Percentiles rank a stretch among this genome's conserved stretches.
These are phyloP conservation scores for Vulpes lagopus DNA, from an alignment of 2,113 vertebrate species.

Conservation along the genomic window DNA sequence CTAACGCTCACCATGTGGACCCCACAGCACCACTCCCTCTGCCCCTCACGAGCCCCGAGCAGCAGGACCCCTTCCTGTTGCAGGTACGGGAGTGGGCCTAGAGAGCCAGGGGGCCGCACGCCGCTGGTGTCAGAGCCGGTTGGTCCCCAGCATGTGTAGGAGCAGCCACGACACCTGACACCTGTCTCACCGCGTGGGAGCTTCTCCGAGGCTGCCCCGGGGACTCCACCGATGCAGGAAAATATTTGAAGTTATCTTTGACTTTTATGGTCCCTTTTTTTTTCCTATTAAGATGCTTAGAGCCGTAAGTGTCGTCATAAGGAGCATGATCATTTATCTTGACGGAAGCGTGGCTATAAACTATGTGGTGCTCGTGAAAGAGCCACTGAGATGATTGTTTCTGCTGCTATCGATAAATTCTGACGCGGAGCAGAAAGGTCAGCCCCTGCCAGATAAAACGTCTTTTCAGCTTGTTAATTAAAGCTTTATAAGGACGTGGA, in stretches of 20 bases:
- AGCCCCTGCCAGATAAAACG: slow-evolving; percentile 75
- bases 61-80: not conserved
- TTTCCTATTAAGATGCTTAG: slow-evolving; percentile 83
- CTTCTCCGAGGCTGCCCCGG: slow-evolving; percentile 1
- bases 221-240: slow-evolving; percentile 21
- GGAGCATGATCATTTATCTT: slow-evolving; percentile 83
- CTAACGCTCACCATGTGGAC: accelerated
- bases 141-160: accelerated
- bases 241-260: slow-evolving; percentile 80
- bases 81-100: accelerated
- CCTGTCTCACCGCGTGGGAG: accelerated
- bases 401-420: slow-evolving; percentile 81
- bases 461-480: slow-evolving; percentile 82
- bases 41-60: accelerated
- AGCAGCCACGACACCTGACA: not conserved
- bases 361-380: slow-evolving; percentile 71
- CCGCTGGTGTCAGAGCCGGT: no score
- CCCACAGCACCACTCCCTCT: accelerated
- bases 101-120: accelerated
- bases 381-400: slow-evolving; percentile 81
- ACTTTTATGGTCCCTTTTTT: slow-evolving; percentile 80
- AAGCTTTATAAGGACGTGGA: slow-evolving; percentile 72
- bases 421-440: slow-evolving; percentile 80
- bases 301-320: slow-evolving; percentile 79
- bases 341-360: slow-evolving; percentile 77